These are phyloP conservation scores for Drosophila subpulchrella DNA, from an alignment of 1,140 invertebrate genomes.

Conservation along the genomic window DNA sequence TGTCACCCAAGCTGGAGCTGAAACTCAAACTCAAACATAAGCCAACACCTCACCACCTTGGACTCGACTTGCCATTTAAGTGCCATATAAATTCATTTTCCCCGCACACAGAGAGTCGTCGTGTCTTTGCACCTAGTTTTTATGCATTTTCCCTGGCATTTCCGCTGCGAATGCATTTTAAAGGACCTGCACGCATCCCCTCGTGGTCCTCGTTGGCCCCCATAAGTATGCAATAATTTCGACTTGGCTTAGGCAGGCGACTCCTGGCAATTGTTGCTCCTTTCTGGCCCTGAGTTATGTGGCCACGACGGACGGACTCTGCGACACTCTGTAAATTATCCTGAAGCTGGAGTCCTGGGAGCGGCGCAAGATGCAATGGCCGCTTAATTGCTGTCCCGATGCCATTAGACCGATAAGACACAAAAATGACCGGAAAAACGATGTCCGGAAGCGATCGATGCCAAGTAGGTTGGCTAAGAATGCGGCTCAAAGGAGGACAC, in stretches of 20 bases:
- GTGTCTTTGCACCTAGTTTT: constrained; percentile 64
- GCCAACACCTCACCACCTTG: constrained; percentile 8
- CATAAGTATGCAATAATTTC: constrained; percentile 63
- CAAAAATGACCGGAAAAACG: constrained; percentile 36
- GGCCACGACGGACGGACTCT: constrained; percentile 53
- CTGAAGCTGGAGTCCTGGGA: not conserved
- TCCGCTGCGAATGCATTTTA: constrained; percentile 47
- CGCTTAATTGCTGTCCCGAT: constrained; percentile 70
- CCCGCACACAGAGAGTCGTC: constrained; percentile 12
- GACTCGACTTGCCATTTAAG: constrained; percentile 47
- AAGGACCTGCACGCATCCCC: constrained; percentile 3
- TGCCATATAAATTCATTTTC: constrained; percentile 62
- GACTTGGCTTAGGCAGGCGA: constrained; percentile 38
- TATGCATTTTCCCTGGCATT: constrained; percentile 43
- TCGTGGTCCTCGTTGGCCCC: not conserved
- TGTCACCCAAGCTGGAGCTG: constrained; percentile 11
- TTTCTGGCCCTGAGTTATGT: constrained; percentile 39
- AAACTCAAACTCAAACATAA: not conserved
- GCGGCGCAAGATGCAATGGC: constrained; percentile 28
- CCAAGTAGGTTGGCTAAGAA: constrained; percentile 13
- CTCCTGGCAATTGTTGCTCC: constrained; percentile 51
- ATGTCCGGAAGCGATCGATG: constrained; percentile 24
- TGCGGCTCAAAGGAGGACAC: not conserved
- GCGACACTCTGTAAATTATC: constrained; percentile 76
- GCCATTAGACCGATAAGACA: constrained; percentile 56